These are phyloP conservation scores for Rhopalosiphum padi DNA, from an alignment of 1,140 invertebrate species.

Conservation along the genomic window DNA sequence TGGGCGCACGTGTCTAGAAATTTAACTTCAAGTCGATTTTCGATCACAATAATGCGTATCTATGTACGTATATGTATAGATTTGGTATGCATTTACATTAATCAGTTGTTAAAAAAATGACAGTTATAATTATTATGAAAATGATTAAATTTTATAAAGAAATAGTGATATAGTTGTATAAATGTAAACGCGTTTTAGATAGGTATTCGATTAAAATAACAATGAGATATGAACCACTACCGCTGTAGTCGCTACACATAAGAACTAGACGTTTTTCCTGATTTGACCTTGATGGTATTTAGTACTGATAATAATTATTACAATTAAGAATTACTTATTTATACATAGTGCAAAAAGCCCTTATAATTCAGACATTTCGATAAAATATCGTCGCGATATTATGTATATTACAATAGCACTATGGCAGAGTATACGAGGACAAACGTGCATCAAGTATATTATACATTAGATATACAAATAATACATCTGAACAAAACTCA, in stretches of 20 bases:
- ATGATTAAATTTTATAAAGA: not conserved
- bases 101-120: not conserved
- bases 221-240: not conserved
- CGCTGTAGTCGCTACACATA: not conserved
- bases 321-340: slow-evolving; percentile 9
- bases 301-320: not conserved
- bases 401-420: not conserved
- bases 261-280: not conserved
- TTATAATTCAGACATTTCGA: not conserved
- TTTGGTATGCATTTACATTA: not conserved
- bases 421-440: slow-evolving; percentile 13
- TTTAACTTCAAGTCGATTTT: not conserved
- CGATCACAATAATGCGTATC: not conserved
- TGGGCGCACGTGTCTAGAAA: slow-evolving; percentile 46
- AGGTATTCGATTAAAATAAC: not conserved
- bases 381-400: not conserved
- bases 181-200: not conserved
- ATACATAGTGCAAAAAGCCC: not conserved
- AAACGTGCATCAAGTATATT: not conserved
- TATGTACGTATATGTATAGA: not conserved
- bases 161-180: not conserved
- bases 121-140: not conserved
- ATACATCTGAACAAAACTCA: not conserved
- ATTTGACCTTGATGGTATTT: not conserved
- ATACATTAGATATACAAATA: not conserved